phyloP scores from a whole-genome alignment of 2,888 invertebrate species.

The Chrysotoxum bicinctum region DNA sequence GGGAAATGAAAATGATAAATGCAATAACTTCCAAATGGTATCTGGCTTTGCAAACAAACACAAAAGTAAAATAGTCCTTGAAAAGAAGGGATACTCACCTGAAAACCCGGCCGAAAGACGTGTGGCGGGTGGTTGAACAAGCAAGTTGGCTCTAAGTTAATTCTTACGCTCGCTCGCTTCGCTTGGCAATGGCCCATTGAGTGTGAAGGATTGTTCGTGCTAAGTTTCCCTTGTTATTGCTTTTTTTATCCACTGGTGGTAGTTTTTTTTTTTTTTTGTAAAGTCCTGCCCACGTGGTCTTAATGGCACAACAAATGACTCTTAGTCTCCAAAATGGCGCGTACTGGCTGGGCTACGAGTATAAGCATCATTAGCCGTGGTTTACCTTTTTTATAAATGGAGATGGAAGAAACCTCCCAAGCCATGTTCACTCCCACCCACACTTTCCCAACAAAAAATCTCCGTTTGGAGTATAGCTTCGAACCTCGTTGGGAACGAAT shows the following conservation, averaged over 20 bases:
- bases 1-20: conserved; percentile 72
- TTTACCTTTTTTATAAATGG: conserved; percentile 18
- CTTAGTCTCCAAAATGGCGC: conserved; percentile 61
- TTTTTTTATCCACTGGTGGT: background rate
- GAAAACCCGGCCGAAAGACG: conserved; percentile 16
- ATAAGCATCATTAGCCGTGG: conserved; percentile 65
- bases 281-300: conserved; percentile 56
- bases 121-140: background rate
- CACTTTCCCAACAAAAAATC: background rate
- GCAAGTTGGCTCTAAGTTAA: conserved; percentile 13
- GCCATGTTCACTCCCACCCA: background rate
- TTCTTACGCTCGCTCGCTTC: conserved; percentile 18
- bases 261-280: background rate
- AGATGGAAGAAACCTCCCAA: conserved; percentile 9
- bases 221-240: conserved; percentile 21
- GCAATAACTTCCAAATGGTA: conserved; percentile 72
- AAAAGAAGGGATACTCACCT: conserved; percentile 54
- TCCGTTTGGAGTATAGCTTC: background rate
- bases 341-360: conserved; percentile 27
- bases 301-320: conserved; percentile 71
- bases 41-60: conserved; percentile 66
- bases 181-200: conserved; percentile 34
- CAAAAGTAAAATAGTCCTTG: conserved; percentile 38
- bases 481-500: conserved; percentile 13
- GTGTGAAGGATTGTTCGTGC: conserved; percentile 45